Conservation (phyloP, 1,140 invertebrate genomes). For the Solen grandis region DNA sequence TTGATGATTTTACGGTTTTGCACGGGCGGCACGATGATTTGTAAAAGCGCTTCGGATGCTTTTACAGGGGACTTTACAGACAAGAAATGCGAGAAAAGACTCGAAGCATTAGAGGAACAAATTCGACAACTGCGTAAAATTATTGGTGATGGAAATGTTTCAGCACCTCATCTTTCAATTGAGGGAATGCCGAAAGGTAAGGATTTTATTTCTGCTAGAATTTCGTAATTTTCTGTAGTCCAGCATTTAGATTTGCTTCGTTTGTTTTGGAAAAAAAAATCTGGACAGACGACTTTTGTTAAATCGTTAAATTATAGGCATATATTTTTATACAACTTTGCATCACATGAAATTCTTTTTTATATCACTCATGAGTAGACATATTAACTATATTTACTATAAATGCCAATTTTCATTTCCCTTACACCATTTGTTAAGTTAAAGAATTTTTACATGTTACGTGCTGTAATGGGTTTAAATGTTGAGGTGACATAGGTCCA, state of each 20-base stretch:
- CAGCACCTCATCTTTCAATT: neutral
- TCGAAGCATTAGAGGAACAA: constrained; percentile 2
- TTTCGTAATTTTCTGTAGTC: too few relatives aligned
- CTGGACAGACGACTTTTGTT: neutral
- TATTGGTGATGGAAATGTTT: neutral
- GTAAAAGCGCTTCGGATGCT: too few relatives aligned
- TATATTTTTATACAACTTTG: too few relatives aligned
- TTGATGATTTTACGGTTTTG: too few relatives aligned
- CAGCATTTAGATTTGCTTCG: too few relatives aligned
- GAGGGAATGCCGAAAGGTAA: constrained; percentile 22
- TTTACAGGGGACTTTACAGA: too few relatives aligned
- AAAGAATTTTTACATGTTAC: neutral
- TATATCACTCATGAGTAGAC: too few relatives aligned
- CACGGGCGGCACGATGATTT: too few relatives aligned
- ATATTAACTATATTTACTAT: neutral
- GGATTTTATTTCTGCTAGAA: too few relatives aligned
- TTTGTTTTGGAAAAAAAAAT: neutral
- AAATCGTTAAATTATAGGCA: too few relatives aligned
- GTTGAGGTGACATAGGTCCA: too few relatives aligned
- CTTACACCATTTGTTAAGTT: neutral
- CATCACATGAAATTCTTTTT: too few relatives aligned
- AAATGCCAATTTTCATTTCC: neutral
- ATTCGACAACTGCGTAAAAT: constrained; percentile 7
- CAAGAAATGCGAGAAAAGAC: neutral
- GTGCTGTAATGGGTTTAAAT: neutral